These are phyloP conservation scores for Eristalis intricaria DNA, from an alignment of 2,888 invertebrate species.

Conservation along the genomic window DNA sequence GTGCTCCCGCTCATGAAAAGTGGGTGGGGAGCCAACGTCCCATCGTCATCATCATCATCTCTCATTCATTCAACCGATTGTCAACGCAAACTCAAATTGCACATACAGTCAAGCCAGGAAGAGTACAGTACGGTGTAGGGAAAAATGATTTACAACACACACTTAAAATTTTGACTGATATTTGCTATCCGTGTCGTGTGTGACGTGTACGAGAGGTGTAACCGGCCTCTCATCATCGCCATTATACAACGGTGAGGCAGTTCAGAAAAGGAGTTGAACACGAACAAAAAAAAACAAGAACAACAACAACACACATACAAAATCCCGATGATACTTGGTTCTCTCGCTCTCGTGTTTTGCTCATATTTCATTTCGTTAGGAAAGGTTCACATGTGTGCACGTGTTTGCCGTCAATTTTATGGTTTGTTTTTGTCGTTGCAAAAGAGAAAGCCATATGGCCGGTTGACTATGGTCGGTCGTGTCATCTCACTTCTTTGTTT, in stretches of 20 bases:
- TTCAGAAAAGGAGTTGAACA: constrained; percentile 47
- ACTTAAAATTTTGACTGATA: constrained; percentile 72
- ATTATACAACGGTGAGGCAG: constrained; percentile 62
- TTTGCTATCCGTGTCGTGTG: constrained; percentile 67
- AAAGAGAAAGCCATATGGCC: constrained; percentile 39
- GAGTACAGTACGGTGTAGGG: constrained; percentile 11
- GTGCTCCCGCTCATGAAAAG: constrained; percentile 55
- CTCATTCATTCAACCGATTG: constrained; percentile 72
- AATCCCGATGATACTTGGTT: constrained; percentile 52
- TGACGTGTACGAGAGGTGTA: constrained; percentile 71
- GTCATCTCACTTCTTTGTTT: constrained; percentile 66
- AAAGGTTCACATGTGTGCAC: constrained; percentile 73
- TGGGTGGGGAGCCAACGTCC: constrained; percentile 62
- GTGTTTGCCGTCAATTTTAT: constrained; percentile 77
- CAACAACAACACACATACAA: constrained; percentile 51
- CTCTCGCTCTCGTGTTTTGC: constrained; percentile 75
- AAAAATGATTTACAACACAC: constrained; percentile 72
- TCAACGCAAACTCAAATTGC: constrained; percentile 70
- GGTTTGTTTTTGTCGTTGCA: constrained; percentile 76
- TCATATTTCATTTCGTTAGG: constrained; percentile 76
- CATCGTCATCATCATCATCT: constrained; percentile 67
- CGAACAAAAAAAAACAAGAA: too few species aligned
- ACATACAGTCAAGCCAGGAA: constrained; percentile 29
- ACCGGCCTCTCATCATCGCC: constrained; percentile 72
- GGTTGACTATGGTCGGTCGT: not conserved